phyloP scores from a whole-genome alignment of 2,888 invertebrate genomes.

The Unio delphinus region DNA sequence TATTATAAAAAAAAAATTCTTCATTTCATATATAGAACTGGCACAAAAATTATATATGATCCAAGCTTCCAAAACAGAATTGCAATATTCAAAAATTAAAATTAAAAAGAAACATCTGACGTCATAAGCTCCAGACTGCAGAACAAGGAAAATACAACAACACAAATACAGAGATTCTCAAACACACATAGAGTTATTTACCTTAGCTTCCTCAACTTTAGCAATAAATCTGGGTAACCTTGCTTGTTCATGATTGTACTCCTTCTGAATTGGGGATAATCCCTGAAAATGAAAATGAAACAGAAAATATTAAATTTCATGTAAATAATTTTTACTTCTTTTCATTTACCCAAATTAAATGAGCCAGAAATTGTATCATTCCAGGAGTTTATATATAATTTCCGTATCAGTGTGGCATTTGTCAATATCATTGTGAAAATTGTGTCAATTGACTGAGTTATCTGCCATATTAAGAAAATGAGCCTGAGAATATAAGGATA shows the following conservation, averaged over 20 bases:
- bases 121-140: background rate
- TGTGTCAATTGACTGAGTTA: too few relatives aligned
- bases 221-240: constrained; percentile 60
- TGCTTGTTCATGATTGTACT: constrained; percentile 48
- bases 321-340: background rate
- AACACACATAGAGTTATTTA: constrained; percentile 19
- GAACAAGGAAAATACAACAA: background rate
- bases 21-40: too few relatives aligned
- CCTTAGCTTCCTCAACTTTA: constrained; percentile 67
- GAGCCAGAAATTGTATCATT: too few relatives aligned
- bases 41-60: too few relatives aligned
- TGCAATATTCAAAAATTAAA: background rate
- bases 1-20: too few relatives aligned
- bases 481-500: too few relatives aligned
- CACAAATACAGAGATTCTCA: too few relatives aligned
- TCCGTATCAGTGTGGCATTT: too few relatives aligned
- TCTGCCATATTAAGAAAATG: too few relatives aligned
- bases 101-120: background rate
- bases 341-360: background rate
- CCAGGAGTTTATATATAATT: too few relatives aligned
- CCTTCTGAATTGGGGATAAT: constrained; percentile 53
- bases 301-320: background rate
- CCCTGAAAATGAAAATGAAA: constrained; percentile 36
- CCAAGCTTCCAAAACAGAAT: background rate
- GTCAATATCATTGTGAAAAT: too few relatives aligned